Evolutionary conservation across 1,140 invertebrate genomes (phyloP).

Genomic region (Drosophila mayri): DNA sequence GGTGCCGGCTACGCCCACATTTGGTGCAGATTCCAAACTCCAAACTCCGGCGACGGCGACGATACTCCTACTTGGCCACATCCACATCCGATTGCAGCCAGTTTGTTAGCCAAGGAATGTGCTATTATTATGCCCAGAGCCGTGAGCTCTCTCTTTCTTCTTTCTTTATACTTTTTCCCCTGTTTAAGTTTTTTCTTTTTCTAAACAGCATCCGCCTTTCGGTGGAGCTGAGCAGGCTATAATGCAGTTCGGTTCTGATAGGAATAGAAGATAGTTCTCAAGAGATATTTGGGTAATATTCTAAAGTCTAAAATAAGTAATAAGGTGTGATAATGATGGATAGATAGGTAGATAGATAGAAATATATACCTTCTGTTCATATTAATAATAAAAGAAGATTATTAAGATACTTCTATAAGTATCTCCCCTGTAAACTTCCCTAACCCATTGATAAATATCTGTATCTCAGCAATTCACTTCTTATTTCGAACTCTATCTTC

Average conservation of each 20-base stretch:
- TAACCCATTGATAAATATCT: not conserved
- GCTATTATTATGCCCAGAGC: constrained; percentile 72
- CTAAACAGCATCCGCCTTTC: constrained; percentile 31
- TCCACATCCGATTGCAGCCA: constrained; percentile 77
- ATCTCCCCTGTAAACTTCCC: not conserved
- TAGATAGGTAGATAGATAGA: not conserved
- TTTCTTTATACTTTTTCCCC: constrained; percentile 1
- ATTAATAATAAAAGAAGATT: not conserved
- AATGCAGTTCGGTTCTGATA: not conserved
- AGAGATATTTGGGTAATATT: not conserved
- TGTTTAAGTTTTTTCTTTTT: constrained; percentile 4
- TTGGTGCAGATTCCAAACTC: constrained; percentile 44
- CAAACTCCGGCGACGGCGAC: constrained; percentile 21
- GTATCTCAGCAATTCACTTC: not conserved
- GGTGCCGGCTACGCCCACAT: constrained; percentile 59
- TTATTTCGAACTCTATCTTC: not conserved
- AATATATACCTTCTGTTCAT: not conserved
- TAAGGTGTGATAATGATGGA: not conserved
- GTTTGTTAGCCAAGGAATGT: constrained; percentile 62
- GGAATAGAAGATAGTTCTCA: not conserved
- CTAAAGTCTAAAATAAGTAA: no score
- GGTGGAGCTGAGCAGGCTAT: constrained; percentile 2
- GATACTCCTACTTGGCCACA: constrained; percentile 41
- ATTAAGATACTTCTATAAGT: not conserved
- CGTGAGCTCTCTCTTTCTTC: constrained; percentile 3